These are phyloP conservation scores for Thaumetopoea pityocampa DNA, from an alignment of 1,140 invertebrate genomes.

Conservation along the genomic window DNA sequence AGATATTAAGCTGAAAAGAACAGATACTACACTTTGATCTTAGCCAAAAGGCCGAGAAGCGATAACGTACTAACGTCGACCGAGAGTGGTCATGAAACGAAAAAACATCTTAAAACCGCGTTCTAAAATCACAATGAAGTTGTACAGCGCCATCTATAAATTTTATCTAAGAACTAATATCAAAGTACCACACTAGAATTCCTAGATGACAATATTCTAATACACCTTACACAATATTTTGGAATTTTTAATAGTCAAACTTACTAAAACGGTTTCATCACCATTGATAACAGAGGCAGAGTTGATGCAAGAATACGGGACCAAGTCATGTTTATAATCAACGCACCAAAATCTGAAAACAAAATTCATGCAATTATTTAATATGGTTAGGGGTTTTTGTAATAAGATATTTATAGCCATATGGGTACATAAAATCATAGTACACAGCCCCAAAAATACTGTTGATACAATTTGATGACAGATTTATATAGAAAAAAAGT, in stretches of 20 bases:
- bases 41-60: slow-evolving; percentile 25
- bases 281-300: slow-evolving; percentile 98
- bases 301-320: slow-evolving; percentile 95
- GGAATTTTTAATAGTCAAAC: no score
- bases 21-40: slow-evolving; percentile 29
- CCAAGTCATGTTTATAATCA: slow-evolving; percentile 96
- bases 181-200: no score
- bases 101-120: slow-evolving; percentile 11
- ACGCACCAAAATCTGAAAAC: slow-evolving; percentile 96
- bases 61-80: neutral
- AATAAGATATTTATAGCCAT: no score
- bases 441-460: no score
- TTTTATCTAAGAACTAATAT: neutral
- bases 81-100: slow-evolving; percentile 6
- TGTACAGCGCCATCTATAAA: slow-evolving; percentile 9
- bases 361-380: no score
- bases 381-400: no score
- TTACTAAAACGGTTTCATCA: slow-evolving; percentile 95
- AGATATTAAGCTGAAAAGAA: slow-evolving; percentile 36
- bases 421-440: no score
- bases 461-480: no score
- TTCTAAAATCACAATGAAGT: slow-evolving; percentile 3
- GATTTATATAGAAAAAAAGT: no score
- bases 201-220: no score
- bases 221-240: no score